phyloP scores from a whole-genome alignment of 2,797 vertebrate genomes.

The Zonotrichia albicollis region DNA sequence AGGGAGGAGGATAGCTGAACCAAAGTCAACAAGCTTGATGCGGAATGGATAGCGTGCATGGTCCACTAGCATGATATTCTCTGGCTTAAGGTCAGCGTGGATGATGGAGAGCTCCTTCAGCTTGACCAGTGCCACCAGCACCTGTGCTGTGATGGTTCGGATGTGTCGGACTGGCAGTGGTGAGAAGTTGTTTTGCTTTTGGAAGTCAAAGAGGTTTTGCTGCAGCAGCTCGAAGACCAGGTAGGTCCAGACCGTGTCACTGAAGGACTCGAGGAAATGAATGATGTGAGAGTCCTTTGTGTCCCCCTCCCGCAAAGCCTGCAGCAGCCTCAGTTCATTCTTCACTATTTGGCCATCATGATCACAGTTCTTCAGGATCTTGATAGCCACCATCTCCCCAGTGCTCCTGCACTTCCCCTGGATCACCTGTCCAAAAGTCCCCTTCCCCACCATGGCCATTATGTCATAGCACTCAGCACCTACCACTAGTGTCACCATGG shows the following conservation, averaged over 20 bases:
- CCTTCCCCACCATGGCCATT: conserved; percentile 72
- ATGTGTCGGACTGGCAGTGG: conserved; percentile 74
- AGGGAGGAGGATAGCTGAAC: conserved; percentile 73
- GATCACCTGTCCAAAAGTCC: conserved; percentile 78
- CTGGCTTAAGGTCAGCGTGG: conserved; percentile 78
- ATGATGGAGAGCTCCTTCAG: conserved; percentile 80
- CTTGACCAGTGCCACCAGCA: conserved; percentile 73
- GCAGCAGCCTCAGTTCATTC: conserved; percentile 76
- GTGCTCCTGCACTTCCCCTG: conserved; percentile 76
- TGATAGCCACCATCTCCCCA: conserved; percentile 78
- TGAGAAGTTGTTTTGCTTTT: conserved; percentile 74
- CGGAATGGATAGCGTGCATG: conserved; percentile 75
- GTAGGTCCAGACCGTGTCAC: conserved; percentile 65
- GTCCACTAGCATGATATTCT: conserved; percentile 83
- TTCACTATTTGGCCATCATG: conserved; percentile 58
- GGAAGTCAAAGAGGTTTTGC: conserved; percentile 77
- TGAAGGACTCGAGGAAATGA: conserved; percentile 76
- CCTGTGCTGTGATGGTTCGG: conserved; percentile 73
- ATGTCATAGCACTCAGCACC: conserved; percentile 73
- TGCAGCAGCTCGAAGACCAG: conserved; percentile 81
- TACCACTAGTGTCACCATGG: conserved; percentile 73
- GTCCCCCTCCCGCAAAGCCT: conserved; percentile 54
- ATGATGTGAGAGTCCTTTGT: conserved; percentile 70
- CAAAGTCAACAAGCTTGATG: conserved; percentile 81
- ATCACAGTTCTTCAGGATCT: conserved; percentile 68